Evolutionary conservation across 2,113 vertebrate genomes (phyloP).

Genomic region (Mola mola): DNA sequence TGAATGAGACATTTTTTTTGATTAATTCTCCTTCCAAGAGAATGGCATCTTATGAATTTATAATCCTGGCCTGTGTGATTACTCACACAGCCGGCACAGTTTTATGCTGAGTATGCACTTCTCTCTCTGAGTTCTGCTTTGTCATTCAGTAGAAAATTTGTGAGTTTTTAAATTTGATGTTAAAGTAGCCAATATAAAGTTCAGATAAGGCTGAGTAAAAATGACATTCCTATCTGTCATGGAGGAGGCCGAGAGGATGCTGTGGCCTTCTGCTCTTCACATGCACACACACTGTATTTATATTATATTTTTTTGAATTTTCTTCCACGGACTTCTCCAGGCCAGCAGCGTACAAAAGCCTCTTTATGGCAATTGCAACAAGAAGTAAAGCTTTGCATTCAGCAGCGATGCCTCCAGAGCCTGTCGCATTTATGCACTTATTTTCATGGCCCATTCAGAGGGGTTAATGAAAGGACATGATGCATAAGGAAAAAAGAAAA

Average conservation of each 20-base stretch:
- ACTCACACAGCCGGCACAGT: neutral
- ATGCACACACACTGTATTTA: neutral
- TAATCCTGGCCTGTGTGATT: slow-evolving; percentile 3
- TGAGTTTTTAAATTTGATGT: neutral
- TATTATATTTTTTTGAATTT: neutral
- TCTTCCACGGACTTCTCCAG: slow-evolving; percentile 8
- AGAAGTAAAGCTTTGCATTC: slow-evolving; percentile 68
- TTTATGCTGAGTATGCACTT: neutral
- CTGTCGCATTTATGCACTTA: slow-evolving; percentile 60
- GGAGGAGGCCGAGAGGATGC: slow-evolving; percentile 1
- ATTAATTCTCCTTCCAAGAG: slow-evolving; percentile 10
- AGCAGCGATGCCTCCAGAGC: slow-evolving; percentile 47
- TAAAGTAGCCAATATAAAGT: neutral
- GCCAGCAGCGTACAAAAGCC: slow-evolving; percentile 52
- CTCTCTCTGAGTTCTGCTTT: neutral
- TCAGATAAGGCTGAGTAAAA: slow-evolving; percentile 6
- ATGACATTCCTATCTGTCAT: slow-evolving; percentile 6
- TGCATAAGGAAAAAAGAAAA: slow-evolving; percentile 37
- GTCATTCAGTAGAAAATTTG: neutral
- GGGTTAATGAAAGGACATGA: slow-evolving; percentile 40
- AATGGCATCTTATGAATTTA: slow-evolving; percentile 22
- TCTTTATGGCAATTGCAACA: slow-evolving; percentile 68
- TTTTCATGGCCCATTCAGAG: slow-evolving; percentile 61
- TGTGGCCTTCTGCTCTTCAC: slow-evolving; percentile 2
- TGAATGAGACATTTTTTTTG: slow-evolving; percentile 2